A percentile compares a stretch with the other conserved stretches of the same genome.
Evolutionary conservation across 2,888 invertebrate genomes (phyloP).

Genomic region (Panopea generosa): DNA sequence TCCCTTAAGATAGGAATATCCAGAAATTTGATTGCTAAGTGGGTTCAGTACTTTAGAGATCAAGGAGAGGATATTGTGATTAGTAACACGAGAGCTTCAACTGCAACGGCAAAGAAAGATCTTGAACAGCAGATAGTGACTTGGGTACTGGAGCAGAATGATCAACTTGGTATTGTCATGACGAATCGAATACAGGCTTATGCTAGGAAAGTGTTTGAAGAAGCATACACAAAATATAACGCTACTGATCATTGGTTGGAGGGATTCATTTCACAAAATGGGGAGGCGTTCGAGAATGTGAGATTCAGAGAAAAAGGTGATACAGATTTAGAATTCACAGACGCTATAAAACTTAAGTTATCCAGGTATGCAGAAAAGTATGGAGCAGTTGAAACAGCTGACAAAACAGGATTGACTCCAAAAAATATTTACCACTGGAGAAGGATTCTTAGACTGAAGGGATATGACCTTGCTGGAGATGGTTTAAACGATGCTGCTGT

Average conservation of each 20-base stretch:
- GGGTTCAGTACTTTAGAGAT: conserved; percentile 52
- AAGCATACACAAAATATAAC: conserved; percentile 38
- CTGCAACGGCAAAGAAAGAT: conserved; percentile 38
- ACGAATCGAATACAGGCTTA: conserved; percentile 34
- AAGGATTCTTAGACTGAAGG: conserved; percentile 40
- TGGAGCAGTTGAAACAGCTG: conserved; percentile 47
- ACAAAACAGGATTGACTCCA: conserved; percentile 40
- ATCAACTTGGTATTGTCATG: conserved; percentile 48
- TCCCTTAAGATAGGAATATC: conserved; percentile 45
- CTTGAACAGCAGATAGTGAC: conserved; percentile 43
- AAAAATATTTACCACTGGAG: conserved; percentile 59
- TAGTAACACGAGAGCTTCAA: conserved; percentile 34
- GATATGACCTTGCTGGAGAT: conserved; percentile 21
- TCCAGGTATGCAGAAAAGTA: conserved; percentile 41
- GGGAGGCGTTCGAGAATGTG: conserved; percentile 42
- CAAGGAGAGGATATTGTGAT: conserved; percentile 56
- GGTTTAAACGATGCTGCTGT: background rate
- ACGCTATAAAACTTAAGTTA: conserved; percentile 51
- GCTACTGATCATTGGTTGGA: conserved; percentile 50
- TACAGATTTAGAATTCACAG: conserved; percentile 44
- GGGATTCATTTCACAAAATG: conserved; percentile 40
- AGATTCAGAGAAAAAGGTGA: conserved; percentile 55
- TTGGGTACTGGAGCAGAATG: conserved; percentile 53
- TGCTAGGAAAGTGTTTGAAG: conserved; percentile 49
- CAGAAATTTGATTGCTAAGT: conserved; percentile 44